Percentiles rank a stretch among this genome's conserved stretches.
Evolutionary conservation across 2,797 vertebrate genomes (phyloP).

Genomic region (Heliangelus exortis): DNA sequence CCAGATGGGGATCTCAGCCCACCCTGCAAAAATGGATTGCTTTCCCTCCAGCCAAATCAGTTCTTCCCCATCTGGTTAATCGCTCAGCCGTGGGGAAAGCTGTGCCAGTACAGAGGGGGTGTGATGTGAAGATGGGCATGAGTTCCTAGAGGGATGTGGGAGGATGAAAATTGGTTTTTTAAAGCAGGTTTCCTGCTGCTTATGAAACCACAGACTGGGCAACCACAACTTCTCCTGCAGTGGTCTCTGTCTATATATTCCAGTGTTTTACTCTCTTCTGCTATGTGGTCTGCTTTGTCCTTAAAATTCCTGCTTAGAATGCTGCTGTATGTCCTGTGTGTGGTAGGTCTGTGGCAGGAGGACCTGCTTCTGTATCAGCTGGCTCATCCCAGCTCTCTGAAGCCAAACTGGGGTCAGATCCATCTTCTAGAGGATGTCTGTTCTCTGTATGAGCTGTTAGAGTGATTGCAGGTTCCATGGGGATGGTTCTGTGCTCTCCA

Average conservation of each 20-base stretch:
- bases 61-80: slow-evolving; percentile 60
- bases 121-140: slow-evolving; percentile 30
- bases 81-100: slow-evolving; percentile 20
- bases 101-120: slow-evolving; percentile 51
- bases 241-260: slow-evolving; percentile 19
- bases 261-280: background rate
- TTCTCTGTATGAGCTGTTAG: background rate
- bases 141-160: slow-evolving; percentile 50
- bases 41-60: slow-evolving; percentile 26
- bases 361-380: rapidly evolving
- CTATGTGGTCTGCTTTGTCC: background rate
- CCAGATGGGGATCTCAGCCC: slow-evolving; percentile 36
- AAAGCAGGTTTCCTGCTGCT: slow-evolving; percentile 38
- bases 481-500: background rate
- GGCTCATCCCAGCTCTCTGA: background rate
- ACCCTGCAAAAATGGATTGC: slow-evolving; percentile 22
- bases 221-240: background rate
- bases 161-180: slow-evolving; percentile 28
- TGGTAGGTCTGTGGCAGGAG: background rate
- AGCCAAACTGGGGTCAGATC: background rate
- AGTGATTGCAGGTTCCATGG: rapidly evolving
- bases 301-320: background rate
- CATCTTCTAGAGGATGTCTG: rapidly evolving
- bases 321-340: rapidly evolving
- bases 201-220: slow-evolving; percentile 54